Conservation (phyloP, 2,113 vertebrate species). For the Hippocampus mohnikei region DNA sequence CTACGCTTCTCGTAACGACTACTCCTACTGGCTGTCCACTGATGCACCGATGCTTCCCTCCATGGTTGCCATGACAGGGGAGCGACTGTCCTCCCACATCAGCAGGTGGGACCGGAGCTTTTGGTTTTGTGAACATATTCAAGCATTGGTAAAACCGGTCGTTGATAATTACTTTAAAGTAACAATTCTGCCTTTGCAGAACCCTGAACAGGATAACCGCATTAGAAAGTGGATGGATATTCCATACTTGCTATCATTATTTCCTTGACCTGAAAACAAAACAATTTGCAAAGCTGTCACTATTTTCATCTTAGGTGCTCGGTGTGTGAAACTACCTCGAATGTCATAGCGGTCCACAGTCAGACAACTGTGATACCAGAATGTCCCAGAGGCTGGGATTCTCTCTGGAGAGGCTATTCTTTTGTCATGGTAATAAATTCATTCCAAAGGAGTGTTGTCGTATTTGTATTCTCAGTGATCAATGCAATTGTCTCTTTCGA, state of each 20-base stretch:
- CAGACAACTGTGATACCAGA: constrained; percentile 82
- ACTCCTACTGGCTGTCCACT: constrained; percentile 89
- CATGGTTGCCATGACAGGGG: constrained; percentile 78
- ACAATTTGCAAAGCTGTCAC: not conserved
- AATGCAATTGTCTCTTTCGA: not conserved
- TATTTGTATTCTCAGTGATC: not conserved
- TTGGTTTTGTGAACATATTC: not conserved
- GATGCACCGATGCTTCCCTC: constrained; percentile 70
- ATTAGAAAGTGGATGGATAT: too few relatives aligned
- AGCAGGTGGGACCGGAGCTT: constrained; percentile 74
- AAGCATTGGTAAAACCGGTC: not conserved
- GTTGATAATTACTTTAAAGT: too few relatives aligned
- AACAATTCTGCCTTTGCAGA: too few relatives aligned
- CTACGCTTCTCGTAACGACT: constrained; percentile 86
- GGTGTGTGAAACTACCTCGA: constrained; percentile 86
- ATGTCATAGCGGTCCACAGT: constrained; percentile 87
- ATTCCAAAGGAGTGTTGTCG: not conserved
- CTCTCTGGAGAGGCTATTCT: constrained; percentile 88
- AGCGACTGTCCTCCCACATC: constrained; percentile 75
- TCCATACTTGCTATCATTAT: too few relatives aligned
- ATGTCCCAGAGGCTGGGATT: constrained; percentile 82
- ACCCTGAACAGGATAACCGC: too few relatives aligned
- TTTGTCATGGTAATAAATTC: constrained; percentile 84
- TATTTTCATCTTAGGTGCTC: constrained; percentile 70
- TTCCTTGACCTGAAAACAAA: too few relatives aligned